Evolutionary conservation across 2,888 invertebrate species (phyloP), one percentile per base, ranked within the genome.

Genomic region (Epirrhoe tristata): DNA sequence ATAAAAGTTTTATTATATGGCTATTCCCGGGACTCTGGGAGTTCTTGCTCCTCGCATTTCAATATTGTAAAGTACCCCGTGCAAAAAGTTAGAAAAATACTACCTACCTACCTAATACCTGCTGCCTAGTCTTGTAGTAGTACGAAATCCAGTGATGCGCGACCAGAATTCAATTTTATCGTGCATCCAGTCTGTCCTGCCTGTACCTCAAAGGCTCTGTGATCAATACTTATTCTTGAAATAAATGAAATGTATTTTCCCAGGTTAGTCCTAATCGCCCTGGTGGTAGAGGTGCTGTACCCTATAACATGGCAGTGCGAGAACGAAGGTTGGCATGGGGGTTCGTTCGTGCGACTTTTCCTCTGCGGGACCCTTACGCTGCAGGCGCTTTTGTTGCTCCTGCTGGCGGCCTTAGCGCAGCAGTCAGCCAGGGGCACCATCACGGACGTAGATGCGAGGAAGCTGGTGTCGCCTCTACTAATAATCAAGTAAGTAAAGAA

Each of bases 361-460:
- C 94, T 97, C 63, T 94, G 96, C 76, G 97, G 97, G 36, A 95
- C 96, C 78, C 87, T 96, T 81, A 91, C 94, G 7, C 93, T 96
- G 71, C 95, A 96, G 66, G 94, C 94, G 12, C 83, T 94, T 50
- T 94, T 96, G 62, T 94, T 96, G 81, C 83, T 96, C 73, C 91
- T 96, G 43, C 88, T 96, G 69, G 93, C 95, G 52, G 94, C 94
- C 32, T 91, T 97, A 73, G 95, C 96, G 43, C 95, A 95, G 83
- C 95, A 96, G 76, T 96, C 96, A 73, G 95, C 96, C 10, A 94
- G 95, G 77, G 98, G 98, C 34, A 96, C 97, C 69, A 97, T 98
- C 76, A 96, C 96, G 69, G 96, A 97, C 75, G 95, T 95, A 32
- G 94, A 95, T 62, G 95, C 96, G 6, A 93, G 98, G 74, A 94